These are phyloP conservation scores for Agriopis leucophaearia DNA, from an alignment of 2,888 invertebrate genomes.

Conservation along the genomic window DNA sequence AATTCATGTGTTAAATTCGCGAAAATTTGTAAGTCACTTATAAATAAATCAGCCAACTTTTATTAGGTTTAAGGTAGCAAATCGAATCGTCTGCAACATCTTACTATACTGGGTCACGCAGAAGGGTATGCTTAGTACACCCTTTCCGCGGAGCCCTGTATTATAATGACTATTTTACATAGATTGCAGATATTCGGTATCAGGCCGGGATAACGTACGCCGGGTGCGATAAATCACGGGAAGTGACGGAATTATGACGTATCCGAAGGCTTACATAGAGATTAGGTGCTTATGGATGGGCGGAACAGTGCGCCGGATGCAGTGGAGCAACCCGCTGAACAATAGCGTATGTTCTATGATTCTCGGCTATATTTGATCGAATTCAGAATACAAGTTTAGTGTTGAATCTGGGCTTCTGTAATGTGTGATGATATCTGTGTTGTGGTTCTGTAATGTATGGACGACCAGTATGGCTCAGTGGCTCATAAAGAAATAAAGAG, in stretches of 20 bases:
- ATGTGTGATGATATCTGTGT: no score
- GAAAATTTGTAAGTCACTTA: no score
- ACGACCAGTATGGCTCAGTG: no score
- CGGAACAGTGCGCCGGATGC: constrained; percentile 18
- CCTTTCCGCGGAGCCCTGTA: neutral
- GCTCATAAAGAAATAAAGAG: no score
- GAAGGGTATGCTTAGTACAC: no score
- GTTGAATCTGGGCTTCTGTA: neutral
- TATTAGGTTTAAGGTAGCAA: no score
- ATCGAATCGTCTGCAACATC: no score
- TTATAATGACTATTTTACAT: constrained; percentile 1
- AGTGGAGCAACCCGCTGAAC: constrained; percentile 9
- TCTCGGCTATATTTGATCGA: neutral
- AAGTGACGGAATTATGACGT: constrained; percentile 47
- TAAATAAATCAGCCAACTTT: no score
- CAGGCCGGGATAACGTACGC: constrained; percentile 38
- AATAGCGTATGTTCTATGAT: neutral
- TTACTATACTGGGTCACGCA: no score
- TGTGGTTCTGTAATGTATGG: no score
- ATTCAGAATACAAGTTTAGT: neutral
- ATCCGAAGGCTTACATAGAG: constrained; percentile 44
- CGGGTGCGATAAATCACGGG: constrained; percentile 46
- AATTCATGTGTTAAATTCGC: no score
- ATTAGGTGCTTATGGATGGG: constrained; percentile 44
- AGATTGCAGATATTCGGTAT: constrained; percentile 41